Conservation (phyloP, 30 jellyfish, hydroid and myxozoan genomes). For the Rhopilema esculentum region DNA sequence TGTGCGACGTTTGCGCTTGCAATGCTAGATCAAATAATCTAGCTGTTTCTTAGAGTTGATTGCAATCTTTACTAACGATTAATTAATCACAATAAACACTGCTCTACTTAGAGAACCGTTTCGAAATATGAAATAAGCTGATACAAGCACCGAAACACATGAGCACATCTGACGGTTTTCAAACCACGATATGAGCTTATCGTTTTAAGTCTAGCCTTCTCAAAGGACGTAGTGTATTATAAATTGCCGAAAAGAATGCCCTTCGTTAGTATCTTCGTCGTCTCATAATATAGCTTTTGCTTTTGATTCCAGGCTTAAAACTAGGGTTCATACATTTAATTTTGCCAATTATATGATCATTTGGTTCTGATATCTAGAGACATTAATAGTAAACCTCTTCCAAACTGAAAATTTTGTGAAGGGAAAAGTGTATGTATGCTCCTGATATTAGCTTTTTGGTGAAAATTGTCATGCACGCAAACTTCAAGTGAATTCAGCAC, state of each 20-base stretch:
- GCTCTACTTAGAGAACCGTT: background rate
- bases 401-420: too few relatives aligned
- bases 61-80: background rate
- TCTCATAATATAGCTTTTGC: background rate
- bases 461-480: too few relatives aligned
- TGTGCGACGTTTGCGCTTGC: background rate
- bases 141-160: background rate
- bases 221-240: slow-evolving; percentile 50
- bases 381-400: too few relatives aligned
- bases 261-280: slow-evolving; percentile 17
- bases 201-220: slow-evolving; percentile 51
- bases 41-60: too few relatives aligned
- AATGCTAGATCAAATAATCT: background rate
- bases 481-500: too few relatives aligned
- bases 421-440: too few relatives aligned
- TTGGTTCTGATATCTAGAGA: too few relatives aligned
- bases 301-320: background rate
- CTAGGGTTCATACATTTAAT: background rate
- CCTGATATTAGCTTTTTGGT: too few relatives aligned
- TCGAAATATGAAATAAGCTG: background rate
- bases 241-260: slow-evolving; percentile 57
- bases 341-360: background rate
- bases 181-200: slow-evolving; percentile 43
- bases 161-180: slow-evolving; percentile 44
- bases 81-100: background rate